Base-by-base conservation (phyloP, 2,888 invertebrate genomes). In the Nomada flava region DNA sequence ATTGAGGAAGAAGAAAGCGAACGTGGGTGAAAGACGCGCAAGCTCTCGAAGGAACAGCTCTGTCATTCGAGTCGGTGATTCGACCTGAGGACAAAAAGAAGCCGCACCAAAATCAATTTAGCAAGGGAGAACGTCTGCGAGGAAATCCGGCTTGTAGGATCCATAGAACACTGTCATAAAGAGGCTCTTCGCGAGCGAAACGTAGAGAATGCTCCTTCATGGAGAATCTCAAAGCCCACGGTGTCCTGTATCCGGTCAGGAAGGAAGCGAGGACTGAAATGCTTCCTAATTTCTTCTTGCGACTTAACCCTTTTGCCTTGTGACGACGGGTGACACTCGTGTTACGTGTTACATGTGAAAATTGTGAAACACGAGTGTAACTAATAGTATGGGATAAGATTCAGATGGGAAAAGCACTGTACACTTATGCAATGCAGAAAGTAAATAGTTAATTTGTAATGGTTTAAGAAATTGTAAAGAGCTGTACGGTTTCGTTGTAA, bases 111-210 rank as follows among this genome's bases (percentile, higher is more conserved):
- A 91, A 91, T 91, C 91, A 91, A 91, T 91, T 90, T 89, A 86
- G 84, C 88, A 83, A 84, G 82, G 84, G 75, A 63, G 81, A 76
- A 76, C 76, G 88, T 87, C 90, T 87, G 80, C 79, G 67, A 90
- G 92, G 92, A 93, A 92, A 93, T 93, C 92, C 92, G 92, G 89
- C 82, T 89, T 86, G 89, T 88, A 88, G 89, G 91, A 92, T 92
- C 91, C 89, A 89, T 91, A 90, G 91, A 91, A 92, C 89, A 88
- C 84, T 88, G 84, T 82, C 86, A 90, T 91, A 91, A 92, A 92
- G 91, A 90, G 82, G 79, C 20, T 64, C 64, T 72, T 69, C 29
- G 53, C 64, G 68, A 75, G 73, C 65, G 79, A 71, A 67, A 81
- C 76, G 77, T 60, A 77, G 76, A 87, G 85, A 82, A 82, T 75